phyloP scores from a whole-genome alignment of 2,888 invertebrate species.

The Thereva unica region DNA sequence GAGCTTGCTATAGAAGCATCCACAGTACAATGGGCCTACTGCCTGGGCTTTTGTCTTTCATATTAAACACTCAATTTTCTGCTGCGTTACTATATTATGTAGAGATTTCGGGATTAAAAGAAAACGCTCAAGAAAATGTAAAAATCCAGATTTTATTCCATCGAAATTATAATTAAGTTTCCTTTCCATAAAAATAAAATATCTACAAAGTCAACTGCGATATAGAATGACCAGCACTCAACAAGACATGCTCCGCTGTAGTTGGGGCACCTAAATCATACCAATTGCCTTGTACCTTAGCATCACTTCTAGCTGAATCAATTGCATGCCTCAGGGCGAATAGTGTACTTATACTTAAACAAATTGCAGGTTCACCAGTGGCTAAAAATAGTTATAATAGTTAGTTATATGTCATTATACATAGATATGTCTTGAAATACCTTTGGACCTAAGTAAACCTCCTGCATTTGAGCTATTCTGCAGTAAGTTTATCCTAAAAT shows the following conservation, averaged over 20 bases:
- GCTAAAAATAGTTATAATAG: conserved; percentile 45
- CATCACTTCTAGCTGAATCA: conserved; percentile 60
- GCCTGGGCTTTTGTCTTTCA: no score
- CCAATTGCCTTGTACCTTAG: conserved; percentile 57
- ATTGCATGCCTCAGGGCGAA: conserved; percentile 62
- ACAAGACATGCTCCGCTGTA: conserved; percentile 50
- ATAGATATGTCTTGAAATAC: conserved; percentile 51
- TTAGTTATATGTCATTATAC: not conserved
- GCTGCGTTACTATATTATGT: no score
- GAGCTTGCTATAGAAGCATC: no score
- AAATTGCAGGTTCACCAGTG: conserved; percentile 51
- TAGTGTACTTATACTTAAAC: conserved; percentile 49
- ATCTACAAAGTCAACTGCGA: conserved; percentile 14
- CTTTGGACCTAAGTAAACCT: conserved; percentile 76
- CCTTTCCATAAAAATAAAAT: not conserved
- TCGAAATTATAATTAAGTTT: no score
- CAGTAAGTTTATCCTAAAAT: conserved; percentile 72
- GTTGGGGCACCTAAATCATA: conserved; percentile 52
- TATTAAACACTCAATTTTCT: no score
- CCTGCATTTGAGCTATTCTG: conserved; percentile 67
- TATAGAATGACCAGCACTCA: conserved; percentile 38
- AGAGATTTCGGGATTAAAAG: no score
- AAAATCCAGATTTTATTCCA: no score
- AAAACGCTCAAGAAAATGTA: no score
- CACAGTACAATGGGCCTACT: no score